A percentile compares a stretch with the other conserved stretches of the same genome.
Conservation (phyloP, 2,888 invertebrate species). For the Myopa tessellatipennis region DNA sequence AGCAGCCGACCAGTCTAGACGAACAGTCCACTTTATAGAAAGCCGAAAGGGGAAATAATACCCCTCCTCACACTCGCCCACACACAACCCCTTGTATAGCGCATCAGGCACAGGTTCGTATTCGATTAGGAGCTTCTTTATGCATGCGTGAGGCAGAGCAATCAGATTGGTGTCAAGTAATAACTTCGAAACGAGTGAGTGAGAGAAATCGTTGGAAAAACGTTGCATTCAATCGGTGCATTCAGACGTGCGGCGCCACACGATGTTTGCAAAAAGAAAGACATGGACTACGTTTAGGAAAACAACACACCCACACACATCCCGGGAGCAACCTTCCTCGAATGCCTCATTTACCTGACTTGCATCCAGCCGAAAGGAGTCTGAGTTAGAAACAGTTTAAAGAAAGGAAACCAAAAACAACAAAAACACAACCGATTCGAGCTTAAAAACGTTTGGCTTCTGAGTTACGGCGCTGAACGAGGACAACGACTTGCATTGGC, state of each 20-base stretch:
- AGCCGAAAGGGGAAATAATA: background rate
- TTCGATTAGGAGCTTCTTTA: background rate
- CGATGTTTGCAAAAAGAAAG: background rate
- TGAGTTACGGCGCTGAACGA: background rate
- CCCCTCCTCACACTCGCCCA: background rate
- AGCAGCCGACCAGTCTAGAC: constrained; percentile 14
- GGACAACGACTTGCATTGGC: constrained; percentile 12
- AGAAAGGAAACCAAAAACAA: background rate
- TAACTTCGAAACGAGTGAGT: constrained; percentile 26
- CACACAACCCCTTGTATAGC: background rate
- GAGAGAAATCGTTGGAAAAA: background rate
- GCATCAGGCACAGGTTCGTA: background rate
- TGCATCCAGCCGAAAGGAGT: background rate
- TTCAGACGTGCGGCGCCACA: constrained; percentile 30
- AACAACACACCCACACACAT: background rate
- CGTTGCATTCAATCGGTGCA: background rate
- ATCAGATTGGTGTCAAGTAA: constrained; percentile 43
- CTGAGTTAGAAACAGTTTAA: background rate
- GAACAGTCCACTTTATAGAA: background rate
- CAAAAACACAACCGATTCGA: no score
- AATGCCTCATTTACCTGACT: background rate
- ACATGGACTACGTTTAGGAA: background rate
- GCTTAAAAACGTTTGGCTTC: background rate
- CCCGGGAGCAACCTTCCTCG: background rate
- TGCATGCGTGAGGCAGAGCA: constrained; percentile 29